phyloP scores from a whole-genome alignment of 2,797 vertebrate species.

The Vipera ursinii region DNA sequence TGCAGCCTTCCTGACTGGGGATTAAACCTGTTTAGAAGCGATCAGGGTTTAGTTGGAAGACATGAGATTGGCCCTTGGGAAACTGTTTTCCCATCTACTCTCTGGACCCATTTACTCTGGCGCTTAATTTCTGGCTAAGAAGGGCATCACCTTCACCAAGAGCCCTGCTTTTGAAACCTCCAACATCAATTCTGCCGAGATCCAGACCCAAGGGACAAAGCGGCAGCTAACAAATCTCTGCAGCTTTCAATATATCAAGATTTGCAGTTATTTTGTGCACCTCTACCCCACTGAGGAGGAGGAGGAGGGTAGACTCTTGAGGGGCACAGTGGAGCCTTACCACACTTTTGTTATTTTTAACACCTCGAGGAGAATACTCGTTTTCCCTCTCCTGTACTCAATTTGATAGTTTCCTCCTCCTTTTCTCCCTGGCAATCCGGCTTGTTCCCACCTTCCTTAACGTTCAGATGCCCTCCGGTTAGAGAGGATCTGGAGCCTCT shows the following conservation, averaged over 20 bases:
- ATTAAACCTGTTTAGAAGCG: constrained; percentile 57
- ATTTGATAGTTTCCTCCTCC: constrained; percentile 66
- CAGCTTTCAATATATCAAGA: not conserved
- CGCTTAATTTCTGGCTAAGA: constrained; percentile 14
- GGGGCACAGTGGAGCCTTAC: constrained; percentile 47
- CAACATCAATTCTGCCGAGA: constrained; percentile 73
- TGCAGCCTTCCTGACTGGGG: constrained; percentile 37
- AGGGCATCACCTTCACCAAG: constrained; percentile 52
- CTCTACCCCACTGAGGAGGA: constrained; percentile 52
- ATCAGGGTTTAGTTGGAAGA: constrained; percentile 58
- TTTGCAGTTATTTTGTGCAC: not conserved
- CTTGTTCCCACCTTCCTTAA: constrained; percentile 62
- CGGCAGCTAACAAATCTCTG: constrained; percentile 69
- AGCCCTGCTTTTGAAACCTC: constrained; percentile 68
- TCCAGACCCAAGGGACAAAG: constrained; percentile 74
- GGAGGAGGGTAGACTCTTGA: constrained; percentile 53
- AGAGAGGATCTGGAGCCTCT: constrained; percentile 60
- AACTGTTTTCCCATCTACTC: constrained; percentile 52
- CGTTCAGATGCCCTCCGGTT: constrained; percentile 67
- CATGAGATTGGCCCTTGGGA: constrained; percentile 63
- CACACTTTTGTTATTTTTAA: constrained; percentile 49
- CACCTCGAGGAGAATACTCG: constrained; percentile 53
- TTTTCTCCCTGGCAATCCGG: constrained; percentile 49
- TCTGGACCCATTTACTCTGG: constrained; percentile 18
- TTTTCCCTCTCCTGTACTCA: constrained; percentile 38